Base-by-base conservation (phyloP, 2,888 invertebrate genomes). In the Chrysolina haemoptera region DNA sequence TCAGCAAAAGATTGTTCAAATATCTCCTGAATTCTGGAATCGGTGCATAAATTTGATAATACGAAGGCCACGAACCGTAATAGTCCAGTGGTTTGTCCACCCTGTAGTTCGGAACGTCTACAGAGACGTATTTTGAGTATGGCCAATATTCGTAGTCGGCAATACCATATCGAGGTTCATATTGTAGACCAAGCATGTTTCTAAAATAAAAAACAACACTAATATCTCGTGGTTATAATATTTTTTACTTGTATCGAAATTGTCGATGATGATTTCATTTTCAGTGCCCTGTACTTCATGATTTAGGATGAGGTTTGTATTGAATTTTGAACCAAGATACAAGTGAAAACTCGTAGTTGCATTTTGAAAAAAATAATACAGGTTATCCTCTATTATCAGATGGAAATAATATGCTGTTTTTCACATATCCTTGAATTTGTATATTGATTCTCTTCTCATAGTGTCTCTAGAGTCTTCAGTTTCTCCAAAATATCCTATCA, bases 21-120 rank as follows among this genome's bases (percentile, higher is more conserved):
- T 82, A 82, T 11, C 75, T 79, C 68, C 82, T 76, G 62, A 79
- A 82, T 22, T 79, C 75, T n/a, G 76, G 80, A 9, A 82, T 70
- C 0, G 82, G 80, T 8, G 77, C 70, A 22, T 79, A 82, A 59
- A 82, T 79, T 9, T 73, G 77, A 69, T 81, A 82, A 70, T 78
- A 82, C 12, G 65, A 50, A 1, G 82, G 82, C 82, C 82, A 82
- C 50, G 73, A 77, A 9, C 67, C 79, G 66, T 82, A 82, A 74
- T 82, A 81, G 48, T 82, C 82, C 66, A 79, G 35, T 9, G 82
- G 81, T 73, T 75, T 81, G 3, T 66, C 78, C n/a, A 81, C 70
- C 73, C 62, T 79, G 62, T 82, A 82, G 62, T 82, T 76, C 0
- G 82, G 82, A 55, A 82, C 78, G 66, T 82, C 82, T 5, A 82